Evolutionary conservation across 1,140 invertebrate species (phyloP).

Genomic region (Drosophila kanapiae): DNA sequence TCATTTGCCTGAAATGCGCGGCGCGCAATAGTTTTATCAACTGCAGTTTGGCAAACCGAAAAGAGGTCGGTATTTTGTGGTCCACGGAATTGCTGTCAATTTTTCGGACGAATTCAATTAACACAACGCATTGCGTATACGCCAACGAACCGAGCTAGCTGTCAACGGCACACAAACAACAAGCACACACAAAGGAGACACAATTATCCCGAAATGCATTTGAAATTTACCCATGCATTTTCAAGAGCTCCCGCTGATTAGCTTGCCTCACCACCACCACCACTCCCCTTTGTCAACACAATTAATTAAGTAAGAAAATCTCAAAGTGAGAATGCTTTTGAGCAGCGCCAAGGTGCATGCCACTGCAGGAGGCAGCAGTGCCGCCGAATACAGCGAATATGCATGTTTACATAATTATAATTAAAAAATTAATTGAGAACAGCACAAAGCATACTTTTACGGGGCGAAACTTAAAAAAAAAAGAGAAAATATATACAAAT

Average conservation of each 20-base stretch:
- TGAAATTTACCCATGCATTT: constrained; percentile 36
- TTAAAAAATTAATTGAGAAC: constrained; percentile 69
- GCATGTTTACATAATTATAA: constrained; percentile 67
- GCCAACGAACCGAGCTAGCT: constrained; percentile 30
- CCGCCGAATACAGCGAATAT: constrained; percentile 35
- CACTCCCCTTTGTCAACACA: constrained; percentile 8
- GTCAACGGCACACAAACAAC: constrained; percentile 5
- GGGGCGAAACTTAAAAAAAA: neutral
- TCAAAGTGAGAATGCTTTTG: constrained; percentile 71
- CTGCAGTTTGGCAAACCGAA: constrained; percentile 9
- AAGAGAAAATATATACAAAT: neutral
- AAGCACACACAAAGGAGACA: neutral
- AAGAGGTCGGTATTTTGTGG: constrained; percentile 18
- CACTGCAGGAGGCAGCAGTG: constrained; percentile 2
- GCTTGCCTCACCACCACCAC: too few relatives aligned
- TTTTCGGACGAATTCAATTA: constrained; percentile 62
- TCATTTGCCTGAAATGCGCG: constrained; percentile 28
- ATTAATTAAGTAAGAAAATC: constrained; percentile 52
- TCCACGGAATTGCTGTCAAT: constrained; percentile 29
- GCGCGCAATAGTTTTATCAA: constrained; percentile 53
- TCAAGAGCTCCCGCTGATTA: constrained; percentile 34
- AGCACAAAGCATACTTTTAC: constrained; percentile 73
- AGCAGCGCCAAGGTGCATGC: constrained; percentile 18
- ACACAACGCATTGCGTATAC: constrained; percentile 35
- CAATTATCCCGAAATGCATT: constrained; percentile 5